Conservation (phyloP, 2,113 vertebrate species). For the Numida meleagris region DNA sequence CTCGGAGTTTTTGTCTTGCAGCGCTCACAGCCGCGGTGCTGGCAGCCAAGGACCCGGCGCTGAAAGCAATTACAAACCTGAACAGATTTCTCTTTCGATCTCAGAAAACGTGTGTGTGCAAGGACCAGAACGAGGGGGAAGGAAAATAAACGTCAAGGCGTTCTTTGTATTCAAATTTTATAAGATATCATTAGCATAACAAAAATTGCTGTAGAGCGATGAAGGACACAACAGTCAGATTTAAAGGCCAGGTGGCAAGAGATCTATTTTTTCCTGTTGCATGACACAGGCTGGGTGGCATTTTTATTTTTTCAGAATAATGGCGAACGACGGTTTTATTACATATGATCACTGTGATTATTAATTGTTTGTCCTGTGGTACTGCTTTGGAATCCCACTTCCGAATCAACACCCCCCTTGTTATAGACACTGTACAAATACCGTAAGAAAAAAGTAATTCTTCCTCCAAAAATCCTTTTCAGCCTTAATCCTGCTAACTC, state of each 20-base stretch:
- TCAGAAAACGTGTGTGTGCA: accelerated
- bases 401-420: neutral
- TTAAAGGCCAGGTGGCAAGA: neutral
- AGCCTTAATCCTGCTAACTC: neutral
- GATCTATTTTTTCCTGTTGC: neutral
- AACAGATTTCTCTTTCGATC: accelerated
- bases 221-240: neutral
- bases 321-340: neutral
- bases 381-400: neutral
- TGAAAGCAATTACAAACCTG: neutral
- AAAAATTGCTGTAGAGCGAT: neutral
- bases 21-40: neutral
- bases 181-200: neutral
- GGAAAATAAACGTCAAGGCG: neutral
- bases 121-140: neutral
- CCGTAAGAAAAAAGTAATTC: neutral
- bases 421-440: neutral
- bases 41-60: neutral
- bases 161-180: neutral
- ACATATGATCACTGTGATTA: neutral
- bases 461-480: neutral
- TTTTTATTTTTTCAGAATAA: neutral
- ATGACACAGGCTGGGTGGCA: neutral
- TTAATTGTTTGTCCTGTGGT: neutral
- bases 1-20: neutral